Conservation (phyloP, 2,113 vertebrate genomes). For the Plecotus auritus region DNA sequence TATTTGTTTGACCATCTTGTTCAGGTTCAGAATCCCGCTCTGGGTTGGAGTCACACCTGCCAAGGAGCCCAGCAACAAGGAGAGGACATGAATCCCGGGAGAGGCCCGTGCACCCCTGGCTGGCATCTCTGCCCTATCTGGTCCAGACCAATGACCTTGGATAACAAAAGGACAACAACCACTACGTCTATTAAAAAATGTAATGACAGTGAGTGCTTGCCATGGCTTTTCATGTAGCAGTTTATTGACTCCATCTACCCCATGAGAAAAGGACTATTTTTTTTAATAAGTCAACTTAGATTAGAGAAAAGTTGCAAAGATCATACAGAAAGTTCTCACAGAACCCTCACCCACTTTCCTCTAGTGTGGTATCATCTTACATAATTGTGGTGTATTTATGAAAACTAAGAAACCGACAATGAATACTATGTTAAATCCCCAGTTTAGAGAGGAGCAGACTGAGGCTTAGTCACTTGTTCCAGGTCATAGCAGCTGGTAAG, state of each 20-base stretch:
- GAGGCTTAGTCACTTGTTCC: not conserved
- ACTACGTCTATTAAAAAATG: not conserved
- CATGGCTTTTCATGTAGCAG: not conserved
- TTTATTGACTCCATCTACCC: not conserved
- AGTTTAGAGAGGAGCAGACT: not conserved
- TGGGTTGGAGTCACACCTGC: constrained; percentile 48
- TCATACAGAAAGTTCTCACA: not conserved
- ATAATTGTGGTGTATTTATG: not conserved
- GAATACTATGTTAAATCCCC: not conserved
- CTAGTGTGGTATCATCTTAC: not conserved
- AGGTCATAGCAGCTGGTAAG: not conserved
- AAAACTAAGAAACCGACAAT: not conserved
- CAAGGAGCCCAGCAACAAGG: not conserved
- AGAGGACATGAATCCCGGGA: not conserved
- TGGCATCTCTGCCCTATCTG: not conserved
- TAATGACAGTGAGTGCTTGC: not conserved
- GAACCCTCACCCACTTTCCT: not conserved
- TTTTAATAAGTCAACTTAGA: not conserved
- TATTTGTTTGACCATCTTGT: constrained; percentile 35
- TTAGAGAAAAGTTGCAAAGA: not conserved
- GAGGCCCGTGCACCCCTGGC: not conserved
- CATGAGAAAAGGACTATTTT: not conserved
- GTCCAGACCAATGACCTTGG: too few species aligned
- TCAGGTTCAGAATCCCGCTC: constrained; percentile 45
- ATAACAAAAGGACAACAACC: not conserved